phyloP scores from a whole-genome alignment of 2,888 invertebrate species.

The Aphrophora alni region DNA sequence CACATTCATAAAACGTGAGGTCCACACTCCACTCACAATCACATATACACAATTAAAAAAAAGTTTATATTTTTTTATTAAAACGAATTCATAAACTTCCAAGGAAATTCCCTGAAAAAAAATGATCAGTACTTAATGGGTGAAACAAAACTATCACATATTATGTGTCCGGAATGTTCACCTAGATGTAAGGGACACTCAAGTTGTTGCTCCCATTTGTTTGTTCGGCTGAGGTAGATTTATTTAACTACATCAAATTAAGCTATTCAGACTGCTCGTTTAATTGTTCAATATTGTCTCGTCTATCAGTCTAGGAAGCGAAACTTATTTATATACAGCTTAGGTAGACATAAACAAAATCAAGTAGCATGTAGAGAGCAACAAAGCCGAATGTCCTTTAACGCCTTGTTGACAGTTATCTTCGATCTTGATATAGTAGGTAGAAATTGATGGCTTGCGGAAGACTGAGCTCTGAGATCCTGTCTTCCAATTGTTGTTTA shows the following conservation, averaged over 20 bases:
- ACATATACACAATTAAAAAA: slow-evolving; percentile 40
- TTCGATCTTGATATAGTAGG: slow-evolving; percentile 75
- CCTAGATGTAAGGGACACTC: not conserved
- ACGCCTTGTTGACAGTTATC: not conserved
- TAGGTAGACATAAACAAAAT: slow-evolving; percentile 6
- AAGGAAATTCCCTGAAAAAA: slow-evolving; percentile 14
- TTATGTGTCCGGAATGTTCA: slow-evolving; percentile 11
- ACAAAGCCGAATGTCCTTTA: not conserved
- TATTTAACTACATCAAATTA: slow-evolving; percentile 1
- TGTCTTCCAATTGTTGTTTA: slow-evolving; percentile 84
- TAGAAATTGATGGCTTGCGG: slow-evolving; percentile 93
- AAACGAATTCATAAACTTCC: not conserved
- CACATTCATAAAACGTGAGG: slow-evolving; percentile 17
- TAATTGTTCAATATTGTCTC: not conserved
- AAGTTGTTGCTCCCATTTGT: not conserved
- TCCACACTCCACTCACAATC: slow-evolving; percentile 24
- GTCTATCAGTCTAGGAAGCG: slow-evolving; percentile 12
- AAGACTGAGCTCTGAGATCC: slow-evolving; percentile 84
- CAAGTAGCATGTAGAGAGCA: not conserved
- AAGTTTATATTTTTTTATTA: slow-evolving; percentile 2
- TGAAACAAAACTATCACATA: slow-evolving; percentile 16
- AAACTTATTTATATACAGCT: slow-evolving; percentile 8
- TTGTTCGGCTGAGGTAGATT: slow-evolving; percentile 3
- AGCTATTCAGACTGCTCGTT: not conserved
- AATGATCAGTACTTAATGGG: not conserved